These are phyloP conservation scores for Ridgeia piscesae DNA, from an alignment of 1,140 invertebrate genomes.

Conservation along the genomic window DNA sequence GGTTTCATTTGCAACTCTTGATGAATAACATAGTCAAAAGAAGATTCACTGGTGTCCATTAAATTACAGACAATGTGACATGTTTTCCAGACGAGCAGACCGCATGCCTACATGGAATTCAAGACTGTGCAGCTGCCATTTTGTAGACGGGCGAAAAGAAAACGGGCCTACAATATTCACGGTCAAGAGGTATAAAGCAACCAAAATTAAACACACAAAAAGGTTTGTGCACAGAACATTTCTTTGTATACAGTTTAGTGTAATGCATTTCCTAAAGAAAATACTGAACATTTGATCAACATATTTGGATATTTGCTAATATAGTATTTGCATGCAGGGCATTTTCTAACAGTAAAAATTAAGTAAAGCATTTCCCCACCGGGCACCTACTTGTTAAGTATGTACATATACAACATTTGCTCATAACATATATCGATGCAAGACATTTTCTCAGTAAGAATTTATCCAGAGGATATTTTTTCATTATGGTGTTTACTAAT, in stretches of 20 bases:
- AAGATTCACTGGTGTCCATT: too few relatives aligned
- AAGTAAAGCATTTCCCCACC: not conserved
- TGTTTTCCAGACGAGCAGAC: not conserved
- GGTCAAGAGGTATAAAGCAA: not conserved
- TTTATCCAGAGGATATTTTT: too few relatives aligned
- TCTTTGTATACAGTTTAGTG: not conserved
- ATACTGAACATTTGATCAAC: too few relatives aligned
- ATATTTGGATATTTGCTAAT: too few relatives aligned
- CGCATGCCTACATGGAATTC: not conserved
- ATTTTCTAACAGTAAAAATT: too few relatives aligned
- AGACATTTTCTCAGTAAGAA: too few relatives aligned
- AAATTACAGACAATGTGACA: not conserved
- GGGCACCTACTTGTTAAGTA: too few relatives aligned
- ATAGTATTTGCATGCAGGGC: not conserved
- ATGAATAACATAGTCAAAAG: too few relatives aligned
- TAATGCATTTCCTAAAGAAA: not conserved
- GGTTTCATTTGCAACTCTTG: too few relatives aligned
- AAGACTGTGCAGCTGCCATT: not conserved
- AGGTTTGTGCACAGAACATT: not conserved
- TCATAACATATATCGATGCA: too few relatives aligned
- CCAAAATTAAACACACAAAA: not conserved
- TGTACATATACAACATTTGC: too few relatives aligned
- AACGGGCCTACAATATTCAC: not conserved
- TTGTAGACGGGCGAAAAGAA: not conserved
- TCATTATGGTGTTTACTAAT: too few relatives aligned